Base-by-base conservation (phyloP, 30 jellyfish, hydroid and myxozoan species). In the Hydractinia symbiolongicarpus region DNA sequence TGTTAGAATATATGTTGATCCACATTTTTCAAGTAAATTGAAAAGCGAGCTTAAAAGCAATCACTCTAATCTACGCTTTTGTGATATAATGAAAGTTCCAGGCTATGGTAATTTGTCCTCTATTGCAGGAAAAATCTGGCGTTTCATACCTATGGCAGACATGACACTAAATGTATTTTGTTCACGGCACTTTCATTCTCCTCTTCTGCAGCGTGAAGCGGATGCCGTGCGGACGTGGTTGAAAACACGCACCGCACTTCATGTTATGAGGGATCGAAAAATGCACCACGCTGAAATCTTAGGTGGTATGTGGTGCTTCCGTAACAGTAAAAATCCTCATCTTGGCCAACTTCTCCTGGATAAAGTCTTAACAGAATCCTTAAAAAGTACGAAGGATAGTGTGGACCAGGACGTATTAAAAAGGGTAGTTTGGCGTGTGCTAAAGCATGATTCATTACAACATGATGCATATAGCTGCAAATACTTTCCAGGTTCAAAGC, bases 221-320 rank as follows among this genome's bases (percentile, higher is more conserved):
- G 80, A 71, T 15, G 80, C 80, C 17, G 80, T 71, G 17, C 30
- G n/a, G 30, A 58, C 30, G n/a, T 71, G 80, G 80, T 58, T 71
- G 14, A 20, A 54, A 8, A 71, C 60, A 19, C 5, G 51, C 51
- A 54, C 11, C 9, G 17, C 51, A 11, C 80, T 71, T 6, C 80
- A 71, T 15, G 80, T 71, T 20, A 71, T 71, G 80, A 54, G 80
- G 9, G 80, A 71, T 71, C 9, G 80, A 52, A n/a, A 49, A 10
- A 6, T 7, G 80, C 80, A 71, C 67, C n/a, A 20, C 17, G 60
- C 51, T 71, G 80, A 54, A 7, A 71, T 71, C 13, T 19, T 71
- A 58, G 80, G 80, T n/a, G 80, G 80, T 10, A 30, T 71, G 55
- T 71, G 80, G 80, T 71, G 80, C 52, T 71, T 71, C 67, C 80